Conservation (phyloP, 2,888 invertebrate species). For the Seira ritae region DNA sequence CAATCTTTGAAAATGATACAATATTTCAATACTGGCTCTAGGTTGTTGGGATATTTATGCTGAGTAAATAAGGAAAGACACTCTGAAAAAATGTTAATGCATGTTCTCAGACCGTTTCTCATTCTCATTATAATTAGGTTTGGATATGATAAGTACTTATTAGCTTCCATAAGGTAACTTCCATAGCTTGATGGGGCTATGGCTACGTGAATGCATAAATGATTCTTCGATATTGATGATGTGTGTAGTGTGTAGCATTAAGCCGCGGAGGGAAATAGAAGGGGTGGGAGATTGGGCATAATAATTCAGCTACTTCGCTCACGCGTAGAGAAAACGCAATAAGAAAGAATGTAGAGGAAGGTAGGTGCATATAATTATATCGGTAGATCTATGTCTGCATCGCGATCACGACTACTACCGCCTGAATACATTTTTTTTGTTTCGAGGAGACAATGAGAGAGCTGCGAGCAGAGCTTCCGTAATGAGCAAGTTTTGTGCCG, state of each 20-base stretch:
- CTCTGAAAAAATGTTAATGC: neutral
- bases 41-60: no score
- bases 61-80: no score
- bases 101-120: neutral
- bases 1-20: no score
- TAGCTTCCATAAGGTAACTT: no score
- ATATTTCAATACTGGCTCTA: no score
- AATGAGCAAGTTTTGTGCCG: constrained; percentile 4
- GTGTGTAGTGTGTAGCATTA: neutral
- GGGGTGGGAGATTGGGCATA: neutral
- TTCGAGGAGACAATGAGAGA: no score
- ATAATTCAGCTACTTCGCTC: neutral
- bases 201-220: constrained; percentile 11
- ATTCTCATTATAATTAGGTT: constrained; percentile 13
- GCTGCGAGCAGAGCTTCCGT: neutral
- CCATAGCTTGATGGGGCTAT: no score
- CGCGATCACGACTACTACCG: no score
- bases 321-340: neutral
- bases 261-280: no score
- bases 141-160: neutral
- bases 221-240: neutral
- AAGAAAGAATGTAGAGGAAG: neutral
- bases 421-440: no score
- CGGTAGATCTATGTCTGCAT: neutral
- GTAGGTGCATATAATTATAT: neutral